These are phyloP conservation scores for Malachius bipustulatus DNA, from an alignment of 2,888 invertebrate species.

Conservation along the genomic window DNA sequence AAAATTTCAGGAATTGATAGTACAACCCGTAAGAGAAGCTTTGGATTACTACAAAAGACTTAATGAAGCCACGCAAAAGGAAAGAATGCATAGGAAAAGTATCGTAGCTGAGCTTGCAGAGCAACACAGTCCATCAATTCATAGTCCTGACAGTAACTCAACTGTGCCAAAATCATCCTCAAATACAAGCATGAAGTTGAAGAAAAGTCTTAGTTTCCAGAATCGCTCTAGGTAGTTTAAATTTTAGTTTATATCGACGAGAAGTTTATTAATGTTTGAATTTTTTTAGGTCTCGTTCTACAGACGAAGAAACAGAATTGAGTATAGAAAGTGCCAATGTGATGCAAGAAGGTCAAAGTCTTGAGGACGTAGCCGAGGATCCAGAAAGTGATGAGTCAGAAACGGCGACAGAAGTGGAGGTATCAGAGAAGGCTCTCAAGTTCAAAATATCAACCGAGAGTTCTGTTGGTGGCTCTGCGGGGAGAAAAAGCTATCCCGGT, in stretches of 20 bases:
- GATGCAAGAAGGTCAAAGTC: slow-evolving; percentile 28
- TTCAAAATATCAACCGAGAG: slow-evolving; percentile 66
- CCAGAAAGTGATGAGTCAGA: slow-evolving; percentile 48
- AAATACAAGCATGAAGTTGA: slow-evolving; percentile 42
- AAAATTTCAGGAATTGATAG: slow-evolving; percentile 43
- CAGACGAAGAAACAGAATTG: slow-evolving; percentile 40
- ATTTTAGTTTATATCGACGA: no score
- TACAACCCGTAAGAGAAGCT: slow-evolving; percentile 49
- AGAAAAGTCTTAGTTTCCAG: slow-evolving; percentile 40
- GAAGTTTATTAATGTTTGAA: slow-evolving; percentile 1
- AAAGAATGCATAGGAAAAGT: slow-evolving; percentile 46
- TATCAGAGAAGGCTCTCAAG: slow-evolving; percentile 61
- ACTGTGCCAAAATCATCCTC: slow-evolving; percentile 39
- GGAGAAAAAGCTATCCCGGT: slow-evolving; percentile 53
- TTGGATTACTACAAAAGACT: slow-evolving; percentile 49
- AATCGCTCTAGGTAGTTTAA: slow-evolving; percentile 34
- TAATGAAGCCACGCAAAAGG: slow-evolving; percentile 50
- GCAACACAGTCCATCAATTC: slow-evolving; percentile 33
- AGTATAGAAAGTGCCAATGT: slow-evolving; percentile 27
- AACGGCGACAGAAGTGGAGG: slow-evolving; percentile 60
- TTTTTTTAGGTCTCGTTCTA: slow-evolving; percentile 37
- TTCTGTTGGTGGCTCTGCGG: slow-evolving; percentile 32
- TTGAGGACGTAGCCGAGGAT: slow-evolving; percentile 45
- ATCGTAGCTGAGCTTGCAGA: slow-evolving; percentile 39
- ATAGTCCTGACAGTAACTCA: slow-evolving; percentile 36